Evolutionary conservation across 2,797 vertebrate genomes (phyloP).

Genomic region (Chelon labrosus): DNA sequence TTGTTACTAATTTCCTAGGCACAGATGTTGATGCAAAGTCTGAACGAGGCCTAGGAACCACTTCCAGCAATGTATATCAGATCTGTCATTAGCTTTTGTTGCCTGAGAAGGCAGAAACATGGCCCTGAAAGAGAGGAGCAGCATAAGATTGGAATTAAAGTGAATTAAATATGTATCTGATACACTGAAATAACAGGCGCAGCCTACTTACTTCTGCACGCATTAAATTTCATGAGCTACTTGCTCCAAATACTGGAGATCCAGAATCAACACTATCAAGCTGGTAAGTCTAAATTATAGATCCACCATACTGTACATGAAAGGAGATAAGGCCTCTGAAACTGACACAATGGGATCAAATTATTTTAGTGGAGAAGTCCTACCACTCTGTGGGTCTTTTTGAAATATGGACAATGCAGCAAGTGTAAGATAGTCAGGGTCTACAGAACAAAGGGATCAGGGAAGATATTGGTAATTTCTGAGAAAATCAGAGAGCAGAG

Average conservation of each 20-base stretch:
- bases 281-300: slow-evolving; percentile 31
- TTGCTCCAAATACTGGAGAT: slow-evolving; percentile 28
- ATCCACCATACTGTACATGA: slow-evolving; percentile 5
- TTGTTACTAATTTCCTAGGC: no score
- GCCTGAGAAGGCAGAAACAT: slow-evolving; percentile 4
- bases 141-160: background rate
- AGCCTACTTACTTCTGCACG: slow-evolving; percentile 30
- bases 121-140: slow-evolving; percentile 7
- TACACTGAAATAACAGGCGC: slow-evolving; percentile 16
- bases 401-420: no score
- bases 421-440: no score
- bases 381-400: background rate
- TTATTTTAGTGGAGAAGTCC: slow-evolving; percentile 4
- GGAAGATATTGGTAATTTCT: no score
- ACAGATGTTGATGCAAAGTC: no score
- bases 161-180: slow-evolving; percentile 53
- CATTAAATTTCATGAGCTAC: slow-evolving; percentile 42
- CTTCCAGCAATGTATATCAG: background rate
- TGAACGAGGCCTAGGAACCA: background rate
- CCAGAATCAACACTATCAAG: slow-evolving; percentile 3
- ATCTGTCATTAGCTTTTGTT: slow-evolving; percentile 4
- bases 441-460: no score
- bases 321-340: slow-evolving; percentile 1
- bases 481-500: no score
- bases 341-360: slow-evolving; percentile 16